Evolutionary conservation across 2,888 invertebrate species (phyloP).

Genomic region (Steinernema carpocapsae): DNA sequence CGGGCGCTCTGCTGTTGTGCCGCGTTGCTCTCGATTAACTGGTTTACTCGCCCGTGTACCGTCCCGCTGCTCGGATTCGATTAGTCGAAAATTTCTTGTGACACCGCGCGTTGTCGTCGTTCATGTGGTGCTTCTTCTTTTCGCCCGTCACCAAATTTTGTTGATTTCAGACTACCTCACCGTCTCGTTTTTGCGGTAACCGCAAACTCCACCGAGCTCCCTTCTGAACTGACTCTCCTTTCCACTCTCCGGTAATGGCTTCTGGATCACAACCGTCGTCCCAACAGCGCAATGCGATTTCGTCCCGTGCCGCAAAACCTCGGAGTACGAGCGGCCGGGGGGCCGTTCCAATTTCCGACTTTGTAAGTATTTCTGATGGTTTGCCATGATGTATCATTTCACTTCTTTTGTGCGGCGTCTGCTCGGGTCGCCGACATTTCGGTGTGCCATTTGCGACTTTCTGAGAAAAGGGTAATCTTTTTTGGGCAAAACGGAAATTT

Average conservation of each 20-base stretch:
- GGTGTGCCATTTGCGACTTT: too few relatives aligned
- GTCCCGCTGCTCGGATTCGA: conserved; percentile 13
- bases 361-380: conserved; percentile 4
- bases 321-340: conserved; percentile 31
- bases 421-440: too few relatives aligned
- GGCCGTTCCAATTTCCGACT: conserved; percentile 33
- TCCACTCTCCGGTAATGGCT: conserved; percentile 43
- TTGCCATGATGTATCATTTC: neutral
- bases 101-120: neutral
- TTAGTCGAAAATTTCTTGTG: conserved; percentile 18
- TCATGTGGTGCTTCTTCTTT: neutral
- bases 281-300: conserved; percentile 46
- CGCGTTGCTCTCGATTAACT: conserved; percentile 10
- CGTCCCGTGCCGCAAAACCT: conserved; percentile 14
- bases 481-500: too few relatives aligned
- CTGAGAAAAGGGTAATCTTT: too few relatives aligned
- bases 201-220: neutral
- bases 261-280: conserved; percentile 53
- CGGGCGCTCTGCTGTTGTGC: conserved; percentile 2
- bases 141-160: neutral
- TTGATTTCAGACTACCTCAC: neutral
- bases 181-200: neutral
- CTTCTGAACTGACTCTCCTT: conserved; percentile 9
- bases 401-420: too few relatives aligned
- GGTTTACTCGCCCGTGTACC: conserved; percentile 20